phyloP scores from a whole-genome alignment of 2,113 vertebrate species.

The Sprattus sprattus region DNA sequence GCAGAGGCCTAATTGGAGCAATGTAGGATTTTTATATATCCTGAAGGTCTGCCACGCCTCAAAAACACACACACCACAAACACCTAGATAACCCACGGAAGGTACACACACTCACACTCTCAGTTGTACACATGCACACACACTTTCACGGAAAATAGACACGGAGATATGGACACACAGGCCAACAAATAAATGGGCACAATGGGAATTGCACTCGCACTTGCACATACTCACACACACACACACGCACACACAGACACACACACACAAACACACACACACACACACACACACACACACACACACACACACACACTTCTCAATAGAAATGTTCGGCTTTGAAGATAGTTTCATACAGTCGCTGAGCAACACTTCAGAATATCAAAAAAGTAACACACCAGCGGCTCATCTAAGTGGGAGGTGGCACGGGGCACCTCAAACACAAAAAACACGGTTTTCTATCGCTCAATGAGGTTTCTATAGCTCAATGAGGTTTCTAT shows the following conservation, averaged over 20 bases:
- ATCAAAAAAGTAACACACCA: too few species aligned
- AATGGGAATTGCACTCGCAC: neutral
- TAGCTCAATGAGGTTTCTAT: too few species aligned
- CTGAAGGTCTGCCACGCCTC: neutral
- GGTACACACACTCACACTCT: conserved; percentile 10
- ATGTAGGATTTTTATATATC: conserved; percentile 45
- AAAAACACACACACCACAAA: conserved; percentile 28
- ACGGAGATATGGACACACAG: neutral
- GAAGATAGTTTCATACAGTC: too few species aligned
- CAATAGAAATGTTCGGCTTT: too few species aligned
- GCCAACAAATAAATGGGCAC: neutral
- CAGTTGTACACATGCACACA: neutral
- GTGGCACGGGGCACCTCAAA: too few species aligned
- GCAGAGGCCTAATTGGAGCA: conserved; percentile 47
- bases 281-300: neutral
- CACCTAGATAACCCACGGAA: neutral
- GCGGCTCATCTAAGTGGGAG: too few species aligned
- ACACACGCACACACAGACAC: neutral
- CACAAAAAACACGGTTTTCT: too few species aligned
- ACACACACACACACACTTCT: neutral
- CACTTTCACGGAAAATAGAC: neutral
- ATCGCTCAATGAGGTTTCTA: too few species aligned
- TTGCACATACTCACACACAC: neutral
- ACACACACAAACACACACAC: neutral
- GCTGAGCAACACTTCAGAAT: too few species aligned